Base-by-base conservation (phyloP, 2,888 invertebrate species). In the Epirrhoe alternata region DNA sequence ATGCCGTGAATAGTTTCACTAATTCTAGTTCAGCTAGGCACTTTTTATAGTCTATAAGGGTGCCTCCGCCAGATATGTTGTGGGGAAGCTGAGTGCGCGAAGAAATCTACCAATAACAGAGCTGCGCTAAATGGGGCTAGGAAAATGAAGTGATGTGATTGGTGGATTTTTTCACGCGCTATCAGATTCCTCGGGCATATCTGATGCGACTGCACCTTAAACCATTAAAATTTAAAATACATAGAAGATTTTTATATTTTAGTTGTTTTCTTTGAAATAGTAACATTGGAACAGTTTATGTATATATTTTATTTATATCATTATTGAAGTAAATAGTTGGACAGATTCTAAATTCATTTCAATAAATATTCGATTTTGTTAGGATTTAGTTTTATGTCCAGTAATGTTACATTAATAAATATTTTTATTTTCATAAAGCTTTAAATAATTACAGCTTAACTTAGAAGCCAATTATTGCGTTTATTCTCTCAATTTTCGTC, bases 1-100 rank as follows among this genome's bases (percentile, higher is more conserved):
- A 16, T n/a, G 33, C 33, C 17, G n/a, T 42, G 17, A 57, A 64
- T 52, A 31, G 17, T 64, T 54, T 47, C 45, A 63, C 66, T 70
- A 68, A 66, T 61, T 38, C 79, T 85, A 83, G 24, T 80, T 76
- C 82, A 82, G 78, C 84, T 85, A 86, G 85, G 85, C 86, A 86
- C 85, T 85, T 85, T 67, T 72, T 69, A 75, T 79, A 83, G 79
- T 82, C 72, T 79, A 81, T 79, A 33, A 1, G 38, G 38, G 38
- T 12, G 38, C 38, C 12, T 42, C 12, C 38, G 12, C 38, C 10
- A 12, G 38, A 12, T 5, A 42, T 42, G 12, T 24, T 42, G 38
- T 12, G 38, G 12, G 38, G 12, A 42, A 12, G 12, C 4, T 12
- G 3, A 12, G 12, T 12, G 38, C 12, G 38, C 38, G 38, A 4